Base-by-base conservation (phyloP, 2,888 invertebrate species). In the Lasioglossum vierecki region DNA sequence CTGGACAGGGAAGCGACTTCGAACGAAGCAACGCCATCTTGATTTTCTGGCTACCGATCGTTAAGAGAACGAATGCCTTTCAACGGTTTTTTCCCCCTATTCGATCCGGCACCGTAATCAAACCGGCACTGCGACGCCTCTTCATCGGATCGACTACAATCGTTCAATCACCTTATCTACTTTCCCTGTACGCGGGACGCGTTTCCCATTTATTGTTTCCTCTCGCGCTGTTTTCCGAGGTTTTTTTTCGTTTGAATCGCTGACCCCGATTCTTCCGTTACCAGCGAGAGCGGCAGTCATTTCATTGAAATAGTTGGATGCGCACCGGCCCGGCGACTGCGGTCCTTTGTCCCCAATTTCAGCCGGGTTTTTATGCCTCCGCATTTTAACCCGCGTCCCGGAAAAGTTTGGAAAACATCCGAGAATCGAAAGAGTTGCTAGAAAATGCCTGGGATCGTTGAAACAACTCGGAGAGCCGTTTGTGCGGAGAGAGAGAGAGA, bases 271-370 rank as follows among this genome's bases (percentile, higher is more conserved):
- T 22, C 41, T 70, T 70, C 70, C 41, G 39, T 41, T 70, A 70
- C 41, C n/a, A 41, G 68, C 39, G n/a, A 68, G n/a, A 68, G 18
- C 66, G 39, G 70, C 39, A 41, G 70, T 70, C 70, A 41, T 41
- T 70, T 70, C 70, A 41, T 70, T 70, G 39, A 70, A 70, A 39
- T 41, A 70, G 39, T 70, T 70, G 70, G 70, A 41, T 41, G 70
- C 22, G 41, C 70, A 70, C 41, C 41, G 39, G n/a, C 41, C n/a
- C 22, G 70, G 22, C 70, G 70, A 78, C 79, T 82, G 68, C 66
- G 26, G 41, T 41, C 70, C 41, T 70, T 70, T 70, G 70, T 70
- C 41, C 70, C 11, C 41, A 11, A 70, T 70, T 70, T n/a, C 13
- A 70, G 22, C 5, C n/a, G 70, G 22, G 70, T 70, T 41, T 70